Evolutionary conservation across 2,113 vertebrate genomes (phyloP).

Genomic region (Odontophorus gujanensis): DNA sequence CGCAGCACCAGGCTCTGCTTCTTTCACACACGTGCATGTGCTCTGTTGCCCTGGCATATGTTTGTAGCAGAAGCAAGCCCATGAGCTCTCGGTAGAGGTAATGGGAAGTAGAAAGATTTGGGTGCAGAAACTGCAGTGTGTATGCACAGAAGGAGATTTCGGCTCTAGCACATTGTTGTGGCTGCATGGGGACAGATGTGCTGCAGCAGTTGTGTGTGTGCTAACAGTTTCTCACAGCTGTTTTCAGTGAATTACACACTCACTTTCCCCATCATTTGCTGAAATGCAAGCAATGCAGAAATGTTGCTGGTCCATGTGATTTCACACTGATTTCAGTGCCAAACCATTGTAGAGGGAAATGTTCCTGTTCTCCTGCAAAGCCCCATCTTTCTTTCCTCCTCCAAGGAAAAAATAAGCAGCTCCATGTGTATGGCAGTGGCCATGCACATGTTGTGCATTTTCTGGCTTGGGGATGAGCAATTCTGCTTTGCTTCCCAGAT

Average conservation of each 20-base stretch:
- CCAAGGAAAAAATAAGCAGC: not conserved
- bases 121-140: not conserved
- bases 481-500: conserved; percentile 1
- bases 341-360: not conserved
- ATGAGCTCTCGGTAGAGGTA: not conserved
- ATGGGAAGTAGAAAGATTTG: not conserved
- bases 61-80: not conserved
- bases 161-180: accelerated
- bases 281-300: not conserved
- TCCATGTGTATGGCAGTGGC: not conserved
- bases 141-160: not conserved
- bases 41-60: not conserved
- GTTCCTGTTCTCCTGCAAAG: not conserved
- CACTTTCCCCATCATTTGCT: not conserved
- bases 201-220: not conserved
- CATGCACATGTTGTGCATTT: not conserved
- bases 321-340: not conserved
- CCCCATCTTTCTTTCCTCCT: not conserved
- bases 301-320: not conserved
- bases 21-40: not conserved
- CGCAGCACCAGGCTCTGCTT: not conserved
- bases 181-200: not conserved
- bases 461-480: not conserved
- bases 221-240: not conserved
- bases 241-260: not conserved